Evolutionary conservation across 2,113 vertebrate species (phyloP).

Genomic region (Saimiri boliviensis): DNA sequence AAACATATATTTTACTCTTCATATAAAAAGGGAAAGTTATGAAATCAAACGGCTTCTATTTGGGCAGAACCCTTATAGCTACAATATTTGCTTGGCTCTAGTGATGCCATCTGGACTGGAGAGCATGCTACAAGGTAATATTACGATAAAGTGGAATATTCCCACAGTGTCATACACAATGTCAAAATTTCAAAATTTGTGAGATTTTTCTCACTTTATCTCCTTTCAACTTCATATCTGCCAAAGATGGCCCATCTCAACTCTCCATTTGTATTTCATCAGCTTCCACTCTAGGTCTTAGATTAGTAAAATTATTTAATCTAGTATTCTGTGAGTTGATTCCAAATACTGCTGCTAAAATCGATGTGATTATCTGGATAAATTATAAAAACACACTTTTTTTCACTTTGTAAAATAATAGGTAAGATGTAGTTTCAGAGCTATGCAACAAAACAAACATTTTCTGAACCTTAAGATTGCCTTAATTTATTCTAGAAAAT

Average conservation of each 20-base stretch:
- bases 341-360: not conserved
- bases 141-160: not conserved
- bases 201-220: not conserved
- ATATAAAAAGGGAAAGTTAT: no score
- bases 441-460: not conserved
- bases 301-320: not conserved
- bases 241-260: not conserved
- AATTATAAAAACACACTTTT: not conserved
- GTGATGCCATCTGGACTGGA: not conserved
- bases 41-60: no score
- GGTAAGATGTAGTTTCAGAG: not conserved
- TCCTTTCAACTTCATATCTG: not conserved
- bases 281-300: not conserved
- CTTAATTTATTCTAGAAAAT: not conserved
- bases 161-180: rapidly evolving
- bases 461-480: not conserved
- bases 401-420: not conserved
- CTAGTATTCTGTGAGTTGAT: not conserved
- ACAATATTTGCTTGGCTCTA: not conserved
- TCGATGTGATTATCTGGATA: not conserved
- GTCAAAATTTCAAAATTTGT: not conserved
- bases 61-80: not conserved
- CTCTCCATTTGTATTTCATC: not conserved
- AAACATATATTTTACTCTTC: not conserved
- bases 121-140: not conserved